Conservation (phyloP, 2,797 vertebrate species). For the Xiphophorus birchmanni region DNA sequence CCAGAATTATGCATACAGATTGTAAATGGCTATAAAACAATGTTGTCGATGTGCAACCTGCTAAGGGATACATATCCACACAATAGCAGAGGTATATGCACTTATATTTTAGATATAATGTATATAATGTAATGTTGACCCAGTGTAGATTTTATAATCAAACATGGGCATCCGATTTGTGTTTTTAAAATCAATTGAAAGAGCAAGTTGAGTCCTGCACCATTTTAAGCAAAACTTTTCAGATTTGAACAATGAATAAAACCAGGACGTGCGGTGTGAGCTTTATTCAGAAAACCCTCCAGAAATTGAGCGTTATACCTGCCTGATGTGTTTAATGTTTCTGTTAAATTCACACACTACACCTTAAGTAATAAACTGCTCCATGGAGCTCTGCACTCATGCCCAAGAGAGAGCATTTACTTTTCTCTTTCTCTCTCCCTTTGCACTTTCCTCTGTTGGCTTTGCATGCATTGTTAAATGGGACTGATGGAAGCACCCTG, state of each 20-base stretch:
- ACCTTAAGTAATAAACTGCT: slow-evolving; percentile 57
- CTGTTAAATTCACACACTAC: slow-evolving; percentile 27
- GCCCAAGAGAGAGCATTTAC: slow-evolving; percentile 63
- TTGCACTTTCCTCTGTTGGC: slow-evolving; percentile 55
- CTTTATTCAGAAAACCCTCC: not conserved
- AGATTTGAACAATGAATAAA: slow-evolving; percentile 12
- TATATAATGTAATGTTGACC: not conserved
- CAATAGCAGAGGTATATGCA: not conserved
- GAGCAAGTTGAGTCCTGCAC: not conserved
- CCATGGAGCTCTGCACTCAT: slow-evolving; percentile 49
- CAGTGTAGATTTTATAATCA: not conserved
- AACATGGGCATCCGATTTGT: not conserved
- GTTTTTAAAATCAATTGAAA: not conserved
- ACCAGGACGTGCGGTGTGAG: not conserved
- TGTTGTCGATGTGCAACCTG: not conserved
- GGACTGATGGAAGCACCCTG: slow-evolving; percentile 79
- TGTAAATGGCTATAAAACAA: not conserved
- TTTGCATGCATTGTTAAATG: slow-evolving; percentile 85
- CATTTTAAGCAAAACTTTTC: not conserved
- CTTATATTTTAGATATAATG: not conserved
- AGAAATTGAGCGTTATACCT: slow-evolving; percentile 1
- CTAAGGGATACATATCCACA: not conserved
- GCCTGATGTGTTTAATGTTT: slow-evolving; percentile 27
- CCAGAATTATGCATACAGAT: not conserved
- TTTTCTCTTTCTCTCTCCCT: slow-evolving; percentile 42